These are phyloP conservation scores for Chionoecetes opilio DNA, from an alignment of 1,140 invertebrate genomes.

Conservation along the genomic window DNA sequence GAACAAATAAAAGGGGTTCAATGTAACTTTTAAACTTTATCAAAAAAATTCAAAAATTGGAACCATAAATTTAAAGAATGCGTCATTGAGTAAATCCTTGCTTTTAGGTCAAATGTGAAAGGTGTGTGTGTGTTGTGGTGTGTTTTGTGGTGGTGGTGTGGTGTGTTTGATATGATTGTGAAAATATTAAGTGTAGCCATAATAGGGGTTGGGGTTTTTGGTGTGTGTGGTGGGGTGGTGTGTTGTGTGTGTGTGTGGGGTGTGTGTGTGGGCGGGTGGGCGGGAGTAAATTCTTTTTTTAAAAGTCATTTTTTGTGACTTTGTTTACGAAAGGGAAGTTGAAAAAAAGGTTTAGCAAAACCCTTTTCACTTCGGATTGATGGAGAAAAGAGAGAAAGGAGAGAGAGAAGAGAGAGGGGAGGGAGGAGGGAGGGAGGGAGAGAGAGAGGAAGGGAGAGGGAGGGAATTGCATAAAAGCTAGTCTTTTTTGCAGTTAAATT, in stretches of 20 bases:
- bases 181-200: too few relatives aligned
- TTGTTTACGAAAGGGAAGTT: not conserved
- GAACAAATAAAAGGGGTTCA: too few relatives aligned
- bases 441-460: not conserved
- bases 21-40: too few relatives aligned
- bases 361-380: not conserved
- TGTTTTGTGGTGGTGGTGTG: not conserved
- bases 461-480: too few relatives aligned
- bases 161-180: not conserved
- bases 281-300: not conserved
- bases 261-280: slow-evolving; percentile 9
- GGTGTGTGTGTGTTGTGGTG: too few relatives aligned
- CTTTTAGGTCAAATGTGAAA: too few relatives aligned
- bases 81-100: too few relatives aligned
- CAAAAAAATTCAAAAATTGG: too few relatives aligned
- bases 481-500: slow-evolving; percentile 39
- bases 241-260: slow-evolving; percentile 37
- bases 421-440: not conserved
- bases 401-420: not conserved
- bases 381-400: not conserved
- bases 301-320: not conserved
- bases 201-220: not conserved
- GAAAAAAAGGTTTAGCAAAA: not conserved
- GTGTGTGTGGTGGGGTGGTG: not conserved
- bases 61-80: too few relatives aligned